Evolutionary conservation across 2,888 invertebrate species (phyloP).

Genomic region (Zygogramma bicolorata): DNA sequence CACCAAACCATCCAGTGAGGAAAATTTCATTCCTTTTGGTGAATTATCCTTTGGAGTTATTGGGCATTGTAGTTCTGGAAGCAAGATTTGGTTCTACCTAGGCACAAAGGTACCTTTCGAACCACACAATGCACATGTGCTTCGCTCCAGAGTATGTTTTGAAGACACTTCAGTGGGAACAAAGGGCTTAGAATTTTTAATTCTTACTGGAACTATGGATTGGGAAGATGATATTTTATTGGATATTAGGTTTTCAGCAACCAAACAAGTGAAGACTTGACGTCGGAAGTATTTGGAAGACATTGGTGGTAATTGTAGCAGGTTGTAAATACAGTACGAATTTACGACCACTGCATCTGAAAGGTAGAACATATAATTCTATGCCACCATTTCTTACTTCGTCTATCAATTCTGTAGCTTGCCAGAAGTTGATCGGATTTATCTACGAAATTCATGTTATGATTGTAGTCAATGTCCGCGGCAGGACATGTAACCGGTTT

Average conservation of each 20-base stretch:
- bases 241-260: no score
- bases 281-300: no score
- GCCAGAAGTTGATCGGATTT: slow-evolving; percentile 26
- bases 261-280: no score
- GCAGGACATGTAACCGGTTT: slow-evolving; percentile 46
- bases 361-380: slow-evolving; percentile 45
- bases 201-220: no score
- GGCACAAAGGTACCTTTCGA: slow-evolving; percentile 10
- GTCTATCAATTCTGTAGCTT: slow-evolving; percentile 49
- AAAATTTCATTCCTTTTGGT: slow-evolving; percentile 1
- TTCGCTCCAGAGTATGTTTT: no score
- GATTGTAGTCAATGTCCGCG: slow-evolving; percentile 50
- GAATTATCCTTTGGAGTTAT: not conserved
- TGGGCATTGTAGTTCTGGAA: not conserved
- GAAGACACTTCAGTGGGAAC: no score
- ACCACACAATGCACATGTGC: slow-evolving; percentile 14
- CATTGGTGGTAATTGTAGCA: slow-evolving; percentile 10
- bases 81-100: slow-evolving; percentile 14
- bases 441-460: slow-evolving; percentile 52
- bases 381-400: slow-evolving; percentile 54
- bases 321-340: slow-evolving; percentile 30
- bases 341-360: slow-evolving; percentile 47
- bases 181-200: no score
- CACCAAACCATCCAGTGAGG: not conserved
- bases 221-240: no score